Base-by-base conservation (phyloP, 2,888 invertebrate species). In the Microctonus aethiopoides region DNA sequence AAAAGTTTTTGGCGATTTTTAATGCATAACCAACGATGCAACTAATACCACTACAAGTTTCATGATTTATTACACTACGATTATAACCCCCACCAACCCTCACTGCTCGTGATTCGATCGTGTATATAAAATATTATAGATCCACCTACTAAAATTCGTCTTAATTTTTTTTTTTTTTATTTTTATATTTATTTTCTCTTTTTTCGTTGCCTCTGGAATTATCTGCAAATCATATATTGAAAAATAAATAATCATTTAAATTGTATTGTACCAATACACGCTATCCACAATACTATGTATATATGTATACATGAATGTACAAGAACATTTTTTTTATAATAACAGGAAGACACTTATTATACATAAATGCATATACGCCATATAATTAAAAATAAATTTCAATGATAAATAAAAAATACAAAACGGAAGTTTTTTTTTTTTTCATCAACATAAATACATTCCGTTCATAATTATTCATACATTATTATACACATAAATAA, bases 41-140 rank as follows among this genome's bases (percentile, higher is more conserved):
- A n/a, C n/a, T n/a, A n/a, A n/a, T n/a, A n/a, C n/a, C 57, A 11
- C 52, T 54, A 22, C 56, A 36, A 32, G 65, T 68, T 60, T 46
- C 32, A 36, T 62, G 68, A 72, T 74, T 71, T 74, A 74, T 74
- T 67, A 70, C 54, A 6, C 56, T 7, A 3, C 62, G 39, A 41
- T 62, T 62, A 41, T 62, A 41, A 46, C 20, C 61, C 26, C 39
- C 26, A 13, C 16, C 16, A 16, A n/a, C 46, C 7, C 4, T 46
- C 46, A 13, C 60, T 11, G 7, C 22, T 11, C 32, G 46, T 61
- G 61, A 61, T 61, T n/a, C n/a, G n/a, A n/a, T n/a, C n/a, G n/a
- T n/a, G n/a, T n/a, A n/a, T n/a, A n/a, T n/a, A n/a, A n/a, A n/a
- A n/a, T n/a, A n/a, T n/a, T n/a, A n/a, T n/a, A n/a, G n/a, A n/a